Base-by-base conservation (phyloP, 2,113 vertebrate genomes). In the Saccopteryx bilineata region DNA sequence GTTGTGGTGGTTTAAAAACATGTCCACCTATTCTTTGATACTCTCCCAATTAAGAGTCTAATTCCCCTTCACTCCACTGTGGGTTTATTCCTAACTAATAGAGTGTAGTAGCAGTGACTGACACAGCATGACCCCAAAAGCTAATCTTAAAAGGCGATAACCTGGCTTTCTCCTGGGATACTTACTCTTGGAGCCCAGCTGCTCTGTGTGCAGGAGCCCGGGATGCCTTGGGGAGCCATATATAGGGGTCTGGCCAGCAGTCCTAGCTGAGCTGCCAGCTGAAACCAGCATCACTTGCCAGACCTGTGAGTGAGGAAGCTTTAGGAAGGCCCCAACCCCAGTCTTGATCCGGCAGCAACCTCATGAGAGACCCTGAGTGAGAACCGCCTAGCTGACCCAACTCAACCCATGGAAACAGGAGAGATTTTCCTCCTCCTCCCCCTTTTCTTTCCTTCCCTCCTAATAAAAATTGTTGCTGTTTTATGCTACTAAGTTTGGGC, bases 371-470 rank as follows among this genome's bases (percentile, higher is more conserved):
- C 23, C 46, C 39, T 7, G 50, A 33, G 19, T 39, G 39, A n/a
- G 58, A 82, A 60, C 26, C 0, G 0, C 26, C 60, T n/a, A 0
- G 39, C n/a, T 48, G n/a, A 83, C 15, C 15, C 39, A 18, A 56
- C 28, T 33, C 52, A 60, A 60, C 7, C 23, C 33, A 8, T 10
- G 21, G 13, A 87, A 83, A 88, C 5, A 2, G 82, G 21, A 39
- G 13, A 82, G 28, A 19, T 23, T 5, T 5, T 21, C 31, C 12
- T 52, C 31, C 0, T 5, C 17, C 9, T 39, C 23, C 39, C 15
- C 26, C 0, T 0, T 26, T 4, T 60, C 12, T 13, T 80, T n/a
- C 33, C 65, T 8, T 3, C 63, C 11, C 33, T 56, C 7, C 15
- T 89, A 7, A 28, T 48, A 61, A 81, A 60, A 90, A 56, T 33